These are phyloP conservation scores for Hypercompe scribonia DNA, from an alignment of 2,888 invertebrate genomes.

Conservation along the genomic window DNA sequence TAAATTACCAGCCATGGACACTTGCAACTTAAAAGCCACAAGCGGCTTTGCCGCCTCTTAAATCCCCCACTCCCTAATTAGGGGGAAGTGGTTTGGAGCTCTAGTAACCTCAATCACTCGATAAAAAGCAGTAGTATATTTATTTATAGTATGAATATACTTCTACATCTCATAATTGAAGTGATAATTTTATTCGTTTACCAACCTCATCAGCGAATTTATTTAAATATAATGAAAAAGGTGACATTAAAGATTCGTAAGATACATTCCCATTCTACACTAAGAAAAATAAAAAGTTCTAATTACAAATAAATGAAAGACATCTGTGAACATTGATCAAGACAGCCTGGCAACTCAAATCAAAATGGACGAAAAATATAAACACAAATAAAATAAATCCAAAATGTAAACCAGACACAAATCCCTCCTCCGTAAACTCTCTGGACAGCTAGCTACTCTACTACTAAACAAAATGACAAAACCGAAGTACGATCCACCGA, in stretches of 20 bases:
- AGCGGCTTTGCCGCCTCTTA: too few species aligned
- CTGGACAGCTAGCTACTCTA: constrained; percentile 14
- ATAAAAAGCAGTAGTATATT: too few species aligned
- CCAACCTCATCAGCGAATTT: too few species aligned
- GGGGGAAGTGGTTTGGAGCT: too few species aligned
- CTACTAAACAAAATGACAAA: constrained; percentile 63
- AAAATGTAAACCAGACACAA: constrained; percentile 9
- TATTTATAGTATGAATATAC: background rate
- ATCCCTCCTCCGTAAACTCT: constrained; percentile 6
- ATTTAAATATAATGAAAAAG: background rate
- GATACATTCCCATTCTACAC: background rate
- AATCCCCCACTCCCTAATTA: too few species aligned
- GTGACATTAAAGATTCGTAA: background rate
- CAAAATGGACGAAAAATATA: constrained; percentile 4
- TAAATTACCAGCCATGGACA: too few species aligned
- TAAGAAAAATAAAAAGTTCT: constrained; percentile 13
- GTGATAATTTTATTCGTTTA: background rate
- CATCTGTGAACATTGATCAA: constrained; percentile 3
- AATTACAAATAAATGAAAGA: constrained; percentile 1
- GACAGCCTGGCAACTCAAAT: constrained; percentile 1
- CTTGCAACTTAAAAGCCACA: too few species aligned
- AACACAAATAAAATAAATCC: constrained; percentile 10
- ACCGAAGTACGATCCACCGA: constrained; percentile 67
- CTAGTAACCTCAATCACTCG: too few species aligned
- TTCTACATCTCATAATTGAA: background rate